phyloP scores from a whole-genome alignment of 1,140 invertebrate species.

The Hyphantria cunea region DNA sequence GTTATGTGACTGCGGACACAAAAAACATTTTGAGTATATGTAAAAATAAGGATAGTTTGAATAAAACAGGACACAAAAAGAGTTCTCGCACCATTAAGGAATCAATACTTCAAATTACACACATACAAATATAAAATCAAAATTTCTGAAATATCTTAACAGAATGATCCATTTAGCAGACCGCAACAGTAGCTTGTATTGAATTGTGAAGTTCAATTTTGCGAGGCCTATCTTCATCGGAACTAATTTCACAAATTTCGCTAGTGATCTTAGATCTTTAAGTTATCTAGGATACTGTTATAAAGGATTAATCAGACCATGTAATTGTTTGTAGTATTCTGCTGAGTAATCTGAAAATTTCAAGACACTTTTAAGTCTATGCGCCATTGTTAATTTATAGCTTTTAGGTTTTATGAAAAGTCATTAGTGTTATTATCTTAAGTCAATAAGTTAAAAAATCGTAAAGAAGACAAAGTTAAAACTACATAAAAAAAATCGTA shows the following conservation, averaged over 20 bases:
- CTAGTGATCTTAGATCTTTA: slow-evolving; percentile 3
- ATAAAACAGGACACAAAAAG: too few species aligned
- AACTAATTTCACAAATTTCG: slow-evolving; percentile 38
- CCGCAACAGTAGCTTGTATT: slow-evolving; percentile 16
- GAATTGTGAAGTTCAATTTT: slow-evolving; percentile 25
- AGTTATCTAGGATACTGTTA: background rate
- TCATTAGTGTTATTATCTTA: too few species aligned
- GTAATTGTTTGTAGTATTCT: background rate
- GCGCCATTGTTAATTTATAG: too few species aligned
- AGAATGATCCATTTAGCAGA: slow-evolving; percentile 15
- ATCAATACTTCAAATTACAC: too few species aligned
- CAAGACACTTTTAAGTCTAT: too few species aligned
- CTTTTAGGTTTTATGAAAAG: too few species aligned
- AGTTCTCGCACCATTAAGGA: too few species aligned
- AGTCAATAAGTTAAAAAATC: too few species aligned
- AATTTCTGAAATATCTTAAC: slow-evolving; percentile 1
- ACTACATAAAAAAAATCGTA: too few species aligned
- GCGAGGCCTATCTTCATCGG: slow-evolving; percentile 35
- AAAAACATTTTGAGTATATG: too few species aligned
- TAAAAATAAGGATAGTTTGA: background rate
- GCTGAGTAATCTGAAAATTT: background rate
- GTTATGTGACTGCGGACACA: too few species aligned
- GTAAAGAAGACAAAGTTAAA: too few species aligned
- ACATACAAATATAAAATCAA: background rate
- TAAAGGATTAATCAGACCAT: background rate